Conservation (phyloP, 2,888 invertebrate genomes). For the Amorpha juglandis region DNA sequence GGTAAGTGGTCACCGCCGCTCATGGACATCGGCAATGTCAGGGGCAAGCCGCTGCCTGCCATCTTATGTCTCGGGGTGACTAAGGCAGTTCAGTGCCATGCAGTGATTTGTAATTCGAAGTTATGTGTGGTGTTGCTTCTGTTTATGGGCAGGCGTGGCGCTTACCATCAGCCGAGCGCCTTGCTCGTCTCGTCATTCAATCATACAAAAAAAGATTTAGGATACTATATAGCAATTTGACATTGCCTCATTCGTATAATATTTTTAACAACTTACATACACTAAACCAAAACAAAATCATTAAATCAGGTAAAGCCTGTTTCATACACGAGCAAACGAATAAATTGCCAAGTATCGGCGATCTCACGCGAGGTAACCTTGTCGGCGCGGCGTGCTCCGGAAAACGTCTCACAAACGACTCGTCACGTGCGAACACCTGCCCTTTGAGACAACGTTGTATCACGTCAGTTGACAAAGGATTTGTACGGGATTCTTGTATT, state of each 20-base stretch:
- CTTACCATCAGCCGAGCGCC: too few species aligned
- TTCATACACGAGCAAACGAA: conserved; percentile 22
- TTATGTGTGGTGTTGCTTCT: too few species aligned
- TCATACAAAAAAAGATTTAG: too few species aligned
- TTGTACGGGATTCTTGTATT: background rate
- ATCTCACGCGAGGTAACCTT: conserved; percentile 37
- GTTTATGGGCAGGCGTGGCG: too few species aligned
- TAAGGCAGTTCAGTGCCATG: too few species aligned
- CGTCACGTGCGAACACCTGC: conserved; percentile 33
- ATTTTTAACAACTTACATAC: background rate
- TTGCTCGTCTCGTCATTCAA: too few species aligned
- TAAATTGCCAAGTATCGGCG: conserved; percentile 32
- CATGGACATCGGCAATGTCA: too few species aligned
- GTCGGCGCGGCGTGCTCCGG: conserved; percentile 33
- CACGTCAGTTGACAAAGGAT: background rate
- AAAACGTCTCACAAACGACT: conserved; percentile 37
- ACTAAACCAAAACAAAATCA: background rate
- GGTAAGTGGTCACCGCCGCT: too few species aligned
- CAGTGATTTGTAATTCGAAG: too few species aligned
- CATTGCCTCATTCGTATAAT: background rate
- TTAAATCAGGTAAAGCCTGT: conserved; percentile 1
- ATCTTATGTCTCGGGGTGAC: too few species aligned
- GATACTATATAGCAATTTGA: too few species aligned
- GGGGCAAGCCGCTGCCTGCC: too few species aligned
- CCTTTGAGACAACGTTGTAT: conserved; percentile 5